Percentiles rank a stretch among this genome's conserved stretches.
Evolutionary conservation across 2,113 vertebrate genomes (phyloP).

Genomic region (Oncorhynchus mykiss): DNA sequence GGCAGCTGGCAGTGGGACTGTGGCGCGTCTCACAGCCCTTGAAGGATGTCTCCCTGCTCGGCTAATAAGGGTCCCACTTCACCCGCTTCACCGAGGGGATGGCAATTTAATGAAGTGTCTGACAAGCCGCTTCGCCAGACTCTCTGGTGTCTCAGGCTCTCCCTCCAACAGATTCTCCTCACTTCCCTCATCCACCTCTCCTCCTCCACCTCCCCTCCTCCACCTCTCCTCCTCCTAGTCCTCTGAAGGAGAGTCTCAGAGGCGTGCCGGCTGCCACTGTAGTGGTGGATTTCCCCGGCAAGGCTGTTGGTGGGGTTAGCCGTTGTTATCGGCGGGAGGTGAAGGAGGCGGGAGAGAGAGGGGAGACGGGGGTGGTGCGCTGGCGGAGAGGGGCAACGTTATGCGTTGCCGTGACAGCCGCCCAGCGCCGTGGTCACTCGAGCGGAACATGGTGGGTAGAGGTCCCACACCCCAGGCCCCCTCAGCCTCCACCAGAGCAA

Average conservation of each 20-base stretch:
- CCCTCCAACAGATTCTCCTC: conserved; percentile 80
- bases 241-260: conserved; percentile 54
- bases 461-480: conserved; percentile 80
- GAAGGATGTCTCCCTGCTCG: conserved; percentile 93
- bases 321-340: conserved; percentile 69
- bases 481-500: conserved; percentile 83
- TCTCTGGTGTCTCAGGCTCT: conserved; percentile 77
- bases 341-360: conserved; percentile 30
- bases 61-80: conserved; percentile 86
- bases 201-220: conserved; percentile 41
- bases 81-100: conserved; percentile 86
- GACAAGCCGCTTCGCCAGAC: conserved; percentile 78
- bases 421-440: conserved; percentile 71
- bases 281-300: conserved; percentile 81
- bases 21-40: conserved; percentile 81
- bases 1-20: conserved; percentile 83
- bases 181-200: conserved; percentile 60
- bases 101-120: conserved; percentile 98
- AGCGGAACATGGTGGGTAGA: conserved; percentile 85
- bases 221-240: conserved; percentile 74
- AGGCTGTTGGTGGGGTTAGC: conserved; percentile 82
- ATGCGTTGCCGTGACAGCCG: conserved; percentile 76
- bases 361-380: conserved; percentile 21
- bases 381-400: conserved; percentile 49
- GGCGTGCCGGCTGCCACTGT: conserved; percentile 73